Conservation (phyloP, 1,140 invertebrate genomes). For the Atta cephalotes region DNA sequence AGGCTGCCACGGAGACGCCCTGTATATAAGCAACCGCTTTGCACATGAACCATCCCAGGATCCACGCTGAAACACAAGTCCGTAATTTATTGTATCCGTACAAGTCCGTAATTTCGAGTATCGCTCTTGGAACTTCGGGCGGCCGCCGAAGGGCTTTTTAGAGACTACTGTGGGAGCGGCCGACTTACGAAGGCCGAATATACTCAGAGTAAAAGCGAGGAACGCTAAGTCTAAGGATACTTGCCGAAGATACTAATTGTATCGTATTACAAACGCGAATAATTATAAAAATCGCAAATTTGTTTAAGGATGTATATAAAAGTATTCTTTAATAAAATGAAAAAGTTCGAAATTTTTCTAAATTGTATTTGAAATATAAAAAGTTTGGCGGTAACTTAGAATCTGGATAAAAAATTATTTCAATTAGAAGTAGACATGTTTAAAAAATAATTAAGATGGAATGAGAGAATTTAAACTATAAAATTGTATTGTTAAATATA, state of each 20-base stretch:
- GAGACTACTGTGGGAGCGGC: not conserved
- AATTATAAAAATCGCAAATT: not conserved
- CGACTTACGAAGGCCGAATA: constrained; percentile 26
- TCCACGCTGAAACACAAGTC: constrained; percentile 92
- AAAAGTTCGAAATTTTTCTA: too few relatives aligned
- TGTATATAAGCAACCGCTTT: constrained; percentile 97
- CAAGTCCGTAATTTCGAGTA: constrained; percentile 7
- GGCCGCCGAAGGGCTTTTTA: constrained; percentile 36
- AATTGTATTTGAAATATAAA: too few relatives aligned
- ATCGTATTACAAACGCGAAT: not conserved
- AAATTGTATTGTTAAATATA: too few relatives aligned
- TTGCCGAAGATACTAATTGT: constrained; percentile 9
- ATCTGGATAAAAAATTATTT: too few relatives aligned
- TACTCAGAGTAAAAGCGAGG: not conserved
- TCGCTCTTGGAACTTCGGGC: not conserved
- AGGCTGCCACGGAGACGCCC: constrained; percentile 97
- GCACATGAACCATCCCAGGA: constrained; percentile 96
- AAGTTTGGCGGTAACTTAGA: too few relatives aligned
- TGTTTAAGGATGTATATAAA: not conserved
- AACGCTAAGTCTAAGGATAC: not conserved
- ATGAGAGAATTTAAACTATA: too few relatives aligned
- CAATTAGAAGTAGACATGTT: too few relatives aligned
- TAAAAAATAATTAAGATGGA: too few relatives aligned
- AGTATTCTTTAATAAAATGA: too few relatives aligned
- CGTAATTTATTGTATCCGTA: constrained; percentile 45